Percentiles rank a stretch among this genome's conserved stretches.
Evolutionary conservation across 2,888 invertebrate genomes (phyloP).

Genomic region (Acronicta alni): DNA sequence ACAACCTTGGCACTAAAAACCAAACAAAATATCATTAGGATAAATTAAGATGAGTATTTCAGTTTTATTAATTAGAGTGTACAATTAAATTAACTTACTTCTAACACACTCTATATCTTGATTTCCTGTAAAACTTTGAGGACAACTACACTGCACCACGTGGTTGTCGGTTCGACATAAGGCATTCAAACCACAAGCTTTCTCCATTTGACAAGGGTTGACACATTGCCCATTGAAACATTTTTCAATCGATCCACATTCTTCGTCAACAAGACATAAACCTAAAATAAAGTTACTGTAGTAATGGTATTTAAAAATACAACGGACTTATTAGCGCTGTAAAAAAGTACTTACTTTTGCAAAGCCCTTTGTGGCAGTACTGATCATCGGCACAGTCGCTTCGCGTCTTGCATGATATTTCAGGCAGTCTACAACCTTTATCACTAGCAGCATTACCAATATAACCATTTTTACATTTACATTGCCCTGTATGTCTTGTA

Average conservation of each 20-base stretch:
- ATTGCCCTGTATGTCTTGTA: slow-evolving; percentile 93
- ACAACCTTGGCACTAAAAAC: slow-evolving; percentile 92
- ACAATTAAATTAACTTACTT: slow-evolving; percentile 88
- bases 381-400: slow-evolving; percentile 93
- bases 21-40: slow-evolving; percentile 7
- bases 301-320: too few species aligned
- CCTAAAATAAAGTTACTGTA: slow-evolving; percentile 78
- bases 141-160: slow-evolving; percentile 94
- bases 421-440: slow-evolving; percentile 93
- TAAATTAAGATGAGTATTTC: background rate
- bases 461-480: slow-evolving; percentile 94
- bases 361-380: slow-evolving; percentile 94
- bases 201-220: slow-evolving; percentile 93
- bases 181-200: slow-evolving; percentile 95
- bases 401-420: slow-evolving; percentile 92
- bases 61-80: background rate
- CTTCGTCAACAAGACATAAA: slow-evolving; percentile 93
- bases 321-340: background rate
- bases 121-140: slow-evolving; percentile 95
- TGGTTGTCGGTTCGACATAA: slow-evolving; percentile 93
- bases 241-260: slow-evolving; percentile 94
- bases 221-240: slow-evolving; percentile 95
- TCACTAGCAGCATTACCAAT: slow-evolving; percentile 93
- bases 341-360: slow-evolving; percentile 90
- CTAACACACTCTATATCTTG: slow-evolving; percentile 95